Base-by-base conservation (phyloP, 1,140 invertebrate species). In the Hetaerina americana region DNA sequence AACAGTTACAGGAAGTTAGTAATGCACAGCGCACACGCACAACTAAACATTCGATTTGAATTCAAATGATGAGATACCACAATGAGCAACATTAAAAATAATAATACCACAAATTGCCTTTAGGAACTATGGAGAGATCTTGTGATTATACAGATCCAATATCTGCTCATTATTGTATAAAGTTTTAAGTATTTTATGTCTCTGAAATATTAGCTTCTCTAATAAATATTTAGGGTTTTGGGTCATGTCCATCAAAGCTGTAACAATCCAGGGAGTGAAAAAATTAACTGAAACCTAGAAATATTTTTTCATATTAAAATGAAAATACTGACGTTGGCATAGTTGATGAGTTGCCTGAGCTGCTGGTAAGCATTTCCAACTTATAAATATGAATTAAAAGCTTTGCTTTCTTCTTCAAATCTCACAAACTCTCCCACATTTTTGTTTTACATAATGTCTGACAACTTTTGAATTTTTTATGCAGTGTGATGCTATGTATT, bases 1-100 rank as follows among this genome's bases (percentile, higher is more conserved):
- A 91, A 74, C 89, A 94, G 76, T 87, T 92, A 25, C 88, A 93
- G 77, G 89, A 92, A 76, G 40, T 57, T 57, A 57, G 40, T 57
- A 57, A 57, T 57, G 40, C 40, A 57, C 40, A 40, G 15, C 40
- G 22, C 40, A 57, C 40, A 57, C 40, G 22, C 40, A 57, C 40
- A 57, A 57, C 15, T 57, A n/a, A 57, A 10, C 40, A 57, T 12
- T n/a, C 40, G 22, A 57, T 57, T 57, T 2, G 40, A 57, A 57
- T 57, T 57, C 10, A 10, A 12, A 18, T 57, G 10, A n/a, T n/a
- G n/a, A n/a, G n/a, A n/a, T n/a, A n/a, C n/a, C n/a, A n/a, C n/a
- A n/a, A n/a, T n/a, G n/a, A n/a, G n/a, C n/a, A n/a, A n/a, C n/a
- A n/a, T n/a, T n/a, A n/a, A n/a, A n/a, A n/a, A n/a, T n/a, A n/a